Evolutionary conservation across 2,888 invertebrate species (phyloP), one percentile per base, ranked within the genome.

Genomic region (Chromoteleia sp.): DNA sequence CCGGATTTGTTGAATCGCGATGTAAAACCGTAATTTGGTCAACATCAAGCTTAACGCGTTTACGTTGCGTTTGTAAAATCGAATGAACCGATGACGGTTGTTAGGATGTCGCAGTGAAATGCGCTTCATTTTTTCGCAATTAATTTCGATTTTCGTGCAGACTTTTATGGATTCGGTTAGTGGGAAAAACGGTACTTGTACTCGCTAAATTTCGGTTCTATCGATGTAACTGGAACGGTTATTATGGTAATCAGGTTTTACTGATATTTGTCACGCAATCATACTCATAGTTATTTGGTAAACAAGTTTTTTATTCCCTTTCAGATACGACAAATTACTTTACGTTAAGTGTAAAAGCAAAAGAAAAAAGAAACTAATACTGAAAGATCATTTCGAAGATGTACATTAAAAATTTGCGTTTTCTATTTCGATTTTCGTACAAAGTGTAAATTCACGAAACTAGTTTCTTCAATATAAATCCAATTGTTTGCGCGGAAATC

Each of bases 71-170:
- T 45, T 19, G 19, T 19, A 45, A 45, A 45, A 45, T 45, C 45
- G 10, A 2, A 8, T 19, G 45, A n/a, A 45, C 8, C 10, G 39
- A 4, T 14, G 39, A 41, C 39, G 14, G 39, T 41, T 41, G 36
- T 36, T n/a, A n/a, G 36, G n/a, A 41, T 8, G 1, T 19, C 17
- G 14, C 19, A n/a, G 10, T 5, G 10, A 43, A 48, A n/a, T 14
- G 25, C 21, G 10, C 6, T 33, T 33, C 54, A 7, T 1, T 7
- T 19, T 19, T 54, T 54, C 36, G 17, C 10, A 15, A 36, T 33
- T 33, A 30, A 19, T 33, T 33, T 54, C 17, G 54, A 33, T 54
- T 54, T 54, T 36, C 54, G 19, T 17, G 6, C 52, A 7, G 25
- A 1, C 1, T 0, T 50, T 25, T 10, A 45, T n/a, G n/a, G 21